Evolutionary conservation across 2,113 vertebrate species (phyloP), one percentile per base, ranked within the genome.

Genomic region (Nanger granti): DNA sequence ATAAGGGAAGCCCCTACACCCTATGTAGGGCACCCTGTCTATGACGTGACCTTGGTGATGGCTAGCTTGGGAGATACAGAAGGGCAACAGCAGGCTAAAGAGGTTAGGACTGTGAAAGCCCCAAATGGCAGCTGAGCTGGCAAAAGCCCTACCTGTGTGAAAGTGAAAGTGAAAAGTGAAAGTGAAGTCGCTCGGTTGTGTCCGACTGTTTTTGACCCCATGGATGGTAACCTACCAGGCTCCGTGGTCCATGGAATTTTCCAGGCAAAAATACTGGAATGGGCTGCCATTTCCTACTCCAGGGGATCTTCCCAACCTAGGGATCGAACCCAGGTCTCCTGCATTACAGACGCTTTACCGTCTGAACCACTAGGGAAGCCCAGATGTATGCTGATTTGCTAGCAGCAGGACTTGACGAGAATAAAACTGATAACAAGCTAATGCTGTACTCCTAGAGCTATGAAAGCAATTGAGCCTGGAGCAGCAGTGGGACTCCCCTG

Each of bases 171-270:
- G 57, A 59, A 59, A 60, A 60, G 10, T 59, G 57, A 59, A 60
- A 60, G 59, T 28, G 59, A 60, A 60, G 59, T 28, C 2, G 2
- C 11, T 60, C 59, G 12, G 26, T 60, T 60, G 59, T 60, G 59
- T 12, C 26, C 0, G 4, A 60, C 59, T 60, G 0, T 28, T 13
- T 60, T 1, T 1, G 11, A 28, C 59, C 26, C 59, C 26, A 60
- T 60, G 26, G 26, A 60, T 2, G 4, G 4, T 12, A 60, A 60
- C 26, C 26, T 60, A 60, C 26, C 26, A 60, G 26, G 11, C 59
- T 60, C 59, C 26, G 0, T 0, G 1, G 59, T 60, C 59, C 26
- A 60, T 60, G 59, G 59, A 24, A 60, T 60, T 60, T 60, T 60
- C 59, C 26, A 60, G 26, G 26, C 26, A 60, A 28, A 26, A 28